A percentile compares a stretch with the other conserved stretches of the same genome.
Conservation (phyloP, 2,113 vertebrate genomes). For the Datnioides undecimradiatus region DNA sequence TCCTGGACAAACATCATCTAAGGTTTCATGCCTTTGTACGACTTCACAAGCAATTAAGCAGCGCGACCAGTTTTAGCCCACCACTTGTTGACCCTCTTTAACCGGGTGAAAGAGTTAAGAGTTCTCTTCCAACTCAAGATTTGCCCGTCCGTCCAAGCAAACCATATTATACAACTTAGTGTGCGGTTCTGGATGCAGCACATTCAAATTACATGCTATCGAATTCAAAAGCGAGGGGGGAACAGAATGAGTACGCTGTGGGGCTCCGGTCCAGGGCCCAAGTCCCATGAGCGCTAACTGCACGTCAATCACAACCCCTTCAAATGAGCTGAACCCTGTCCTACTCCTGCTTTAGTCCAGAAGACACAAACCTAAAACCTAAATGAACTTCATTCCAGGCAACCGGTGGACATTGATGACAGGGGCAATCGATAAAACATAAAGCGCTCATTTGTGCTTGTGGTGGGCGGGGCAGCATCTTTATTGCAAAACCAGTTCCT, state of each 20-base stretch:
- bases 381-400: neutral
- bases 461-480: neutral
- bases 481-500: slow-evolving; percentile 17
- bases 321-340: slow-evolving; percentile 54
- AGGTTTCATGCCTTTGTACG: slow-evolving; percentile 62
- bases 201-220: slow-evolving; percentile 83
- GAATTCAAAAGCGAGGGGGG: slow-evolving; percentile 71
- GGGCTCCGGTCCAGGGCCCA: slow-evolving; percentile 46
- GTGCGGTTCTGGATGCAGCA: slow-evolving; percentile 77
- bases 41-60: slow-evolving; percentile 68
- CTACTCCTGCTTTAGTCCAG: slow-evolving; percentile 47
- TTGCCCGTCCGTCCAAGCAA: slow-evolving; percentile 52
- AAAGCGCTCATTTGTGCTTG: slow-evolving; percentile 10
- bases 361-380: slow-evolving; percentile 57
- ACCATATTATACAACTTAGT: slow-evolving; percentile 75
- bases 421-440: slow-evolving; percentile 31
- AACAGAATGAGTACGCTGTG: slow-evolving; percentile 24
- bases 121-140: slow-evolving; percentile 48
- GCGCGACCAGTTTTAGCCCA: slow-evolving; percentile 41
- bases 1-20: slow-evolving; percentile 72
- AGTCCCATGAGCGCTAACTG: slow-evolving; percentile 61
- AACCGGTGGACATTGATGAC: slow-evolving; percentile 14
- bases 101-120: slow-evolving; percentile 64
- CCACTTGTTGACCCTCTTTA: slow-evolving; percentile 57
- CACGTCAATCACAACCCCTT: slow-evolving; percentile 67